Percentiles rank a stretch among this genome's conserved stretches.
These are phyloP conservation scores for Perodicticus potto DNA, from an alignment of 2,797 vertebrate genomes.

Conservation along the genomic window DNA sequence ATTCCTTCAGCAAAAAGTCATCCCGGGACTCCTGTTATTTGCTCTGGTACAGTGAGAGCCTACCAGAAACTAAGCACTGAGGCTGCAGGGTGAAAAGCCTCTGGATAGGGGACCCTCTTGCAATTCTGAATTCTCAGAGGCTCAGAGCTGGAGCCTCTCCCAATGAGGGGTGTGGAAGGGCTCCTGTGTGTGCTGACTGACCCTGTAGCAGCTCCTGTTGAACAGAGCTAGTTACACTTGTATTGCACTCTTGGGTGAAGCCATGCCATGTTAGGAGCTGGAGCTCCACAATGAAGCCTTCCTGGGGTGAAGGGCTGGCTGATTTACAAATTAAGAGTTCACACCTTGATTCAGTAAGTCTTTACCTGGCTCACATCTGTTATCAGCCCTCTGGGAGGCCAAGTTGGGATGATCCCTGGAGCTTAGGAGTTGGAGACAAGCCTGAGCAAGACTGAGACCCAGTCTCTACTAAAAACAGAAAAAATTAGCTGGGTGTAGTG, in stretches of 20 bases:
- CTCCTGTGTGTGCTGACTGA: background rate
- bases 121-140: background rate
- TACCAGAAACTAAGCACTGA: background rate
- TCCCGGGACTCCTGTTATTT: background rate
- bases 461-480: too few species aligned
- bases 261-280: background rate
- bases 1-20: background rate
- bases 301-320: background rate
- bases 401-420: too few species aligned
- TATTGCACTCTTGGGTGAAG: background rate
- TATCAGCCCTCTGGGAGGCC: too few species aligned
- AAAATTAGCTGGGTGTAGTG: too few species aligned
- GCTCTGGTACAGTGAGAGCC: background rate
- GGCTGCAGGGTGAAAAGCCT: background rate
- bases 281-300: background rate
- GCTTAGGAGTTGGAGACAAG: too few species aligned
- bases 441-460: too few species aligned
- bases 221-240: background rate
- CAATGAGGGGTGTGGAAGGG: background rate
- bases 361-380: background rate
- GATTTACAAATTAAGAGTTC: background rate
- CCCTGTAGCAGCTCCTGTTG: background rate
- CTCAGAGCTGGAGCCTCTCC: background rate
- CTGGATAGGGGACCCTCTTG: background rate
- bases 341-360: background rate